Conservation (phyloP, 1,140 invertebrate species). For the Harpegnathos saltator region DNA sequence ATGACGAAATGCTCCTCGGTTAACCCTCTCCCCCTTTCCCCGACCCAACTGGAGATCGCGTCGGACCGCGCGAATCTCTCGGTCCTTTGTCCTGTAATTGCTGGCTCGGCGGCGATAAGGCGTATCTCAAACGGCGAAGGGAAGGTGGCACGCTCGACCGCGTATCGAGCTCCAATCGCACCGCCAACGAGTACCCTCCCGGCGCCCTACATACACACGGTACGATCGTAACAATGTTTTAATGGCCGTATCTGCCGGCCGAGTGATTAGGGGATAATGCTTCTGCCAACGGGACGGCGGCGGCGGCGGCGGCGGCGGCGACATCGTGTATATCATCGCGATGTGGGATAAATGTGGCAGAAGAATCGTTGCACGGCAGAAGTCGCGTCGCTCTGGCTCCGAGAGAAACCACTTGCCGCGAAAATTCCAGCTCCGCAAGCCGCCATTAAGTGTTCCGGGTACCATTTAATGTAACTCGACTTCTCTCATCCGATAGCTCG, state of each 20-base stretch:
- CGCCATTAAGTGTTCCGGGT: conserved; percentile 28
- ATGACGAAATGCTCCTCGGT: conserved; percentile 63
- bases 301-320: background rate
- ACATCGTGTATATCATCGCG: background rate
- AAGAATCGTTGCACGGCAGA: no score
- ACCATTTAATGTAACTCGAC: no score
- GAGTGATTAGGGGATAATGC: conserved; percentile 44
- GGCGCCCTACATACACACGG: background rate
- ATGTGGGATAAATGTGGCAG: conserved; percentile 34
- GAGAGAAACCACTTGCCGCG: background rate
- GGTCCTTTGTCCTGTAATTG: conserved; percentile 71
- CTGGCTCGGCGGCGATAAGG: conserved; percentile 59
- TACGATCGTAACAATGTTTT: conserved; percentile 41
- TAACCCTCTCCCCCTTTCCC: no score
- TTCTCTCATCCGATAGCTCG: background rate
- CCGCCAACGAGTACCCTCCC: background rate
- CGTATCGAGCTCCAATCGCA: background rate
- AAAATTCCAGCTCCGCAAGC: conserved; percentile 27
- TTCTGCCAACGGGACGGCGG: no score
- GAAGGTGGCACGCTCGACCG: conserved; percentile 5
- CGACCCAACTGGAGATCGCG: conserved; percentile 35
- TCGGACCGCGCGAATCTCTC: conserved; percentile 20
- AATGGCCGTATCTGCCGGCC: conserved; percentile 28
- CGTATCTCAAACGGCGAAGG: conserved; percentile 53
- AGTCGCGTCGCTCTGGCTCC: conserved; percentile 3